Evolutionary conservation across 2,113 vertebrate species (phyloP), one percentile per base, ranked within the genome.

Genomic region (Callospermophilus lateralis): DNA sequence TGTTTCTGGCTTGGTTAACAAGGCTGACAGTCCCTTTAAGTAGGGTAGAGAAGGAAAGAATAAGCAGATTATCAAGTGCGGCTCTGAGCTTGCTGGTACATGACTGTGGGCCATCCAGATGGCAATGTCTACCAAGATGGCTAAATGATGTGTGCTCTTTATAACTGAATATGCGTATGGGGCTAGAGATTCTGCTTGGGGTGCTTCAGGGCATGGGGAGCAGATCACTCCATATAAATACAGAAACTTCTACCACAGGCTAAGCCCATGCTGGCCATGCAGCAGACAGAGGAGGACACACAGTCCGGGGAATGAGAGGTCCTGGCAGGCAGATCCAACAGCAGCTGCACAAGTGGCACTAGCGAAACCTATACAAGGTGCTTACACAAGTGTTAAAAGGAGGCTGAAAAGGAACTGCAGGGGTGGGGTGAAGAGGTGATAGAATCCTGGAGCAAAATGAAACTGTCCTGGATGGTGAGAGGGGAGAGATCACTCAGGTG

Each of bases 251-350:
- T 34, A 3, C 39, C 17, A 34, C 0, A 26, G 39, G n/a, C 42
- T 28, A 58, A 26, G 53, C 63, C 53, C 0, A 4, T 0, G 7
- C 32, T 20, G 20, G 37, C 61, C 58, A 13, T 1, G 15, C 16
- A 42, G 68, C 42, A n/a, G 84, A 79, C 48, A 9, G 13, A 72
- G 34, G 15, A 73, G 30, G 26, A 28, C 26, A 67, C 6, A 30
- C 26, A 19, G 24, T 39, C 24, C 20, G 45, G 0, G 10, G 22
- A 11, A 11, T 48, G n/a, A 51, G 6, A 74, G 80, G 30, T 42
- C 5, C 42, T 6, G 34, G 68, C 30, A 34, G 80, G 32, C 8
- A 58, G 78, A 58, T 8, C 9, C 70, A 79, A 42, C 1, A 72
- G 8, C 42, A 51, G 13, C 20, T n/a, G 30, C 30, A 37, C 15